Percentiles rank a stretch among this genome's conserved stretches.
These are phyloP conservation scores for Salvelinus alpinus DNA, from an alignment of 2,113 vertebrate genomes.

Conservation along the genomic window DNA sequence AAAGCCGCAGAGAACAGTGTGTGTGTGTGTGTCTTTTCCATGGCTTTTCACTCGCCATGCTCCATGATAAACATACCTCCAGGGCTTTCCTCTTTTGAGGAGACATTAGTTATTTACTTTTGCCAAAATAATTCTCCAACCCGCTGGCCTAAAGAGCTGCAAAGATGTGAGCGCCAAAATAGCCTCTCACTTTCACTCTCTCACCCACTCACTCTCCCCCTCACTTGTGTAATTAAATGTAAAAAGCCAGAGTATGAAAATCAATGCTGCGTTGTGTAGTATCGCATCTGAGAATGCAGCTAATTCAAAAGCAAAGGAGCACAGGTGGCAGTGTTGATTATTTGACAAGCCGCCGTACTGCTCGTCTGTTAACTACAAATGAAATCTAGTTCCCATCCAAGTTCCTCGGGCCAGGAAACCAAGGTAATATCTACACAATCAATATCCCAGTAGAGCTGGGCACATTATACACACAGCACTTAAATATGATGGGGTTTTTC, in stretches of 20 bases:
- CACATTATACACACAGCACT: too few species aligned
- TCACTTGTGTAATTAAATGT: slow-evolving; percentile 45
- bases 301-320: slow-evolving; percentile 38
- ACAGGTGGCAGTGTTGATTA: slow-evolving; percentile 33
- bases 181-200: slow-evolving; percentile 5
- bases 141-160: slow-evolving; percentile 19
- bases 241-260: slow-evolving; percentile 50
- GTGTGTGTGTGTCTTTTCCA: not conserved
- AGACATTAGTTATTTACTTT: slow-evolving; percentile 57
- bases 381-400: slow-evolving; percentile 46
- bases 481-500: too few species aligned
- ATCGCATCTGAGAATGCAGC: slow-evolving; percentile 11
- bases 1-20: too few species aligned
- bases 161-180: slow-evolving; percentile 12
- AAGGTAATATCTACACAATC: not conserved
- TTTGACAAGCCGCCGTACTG: slow-evolving; percentile 40
- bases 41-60: not conserved
- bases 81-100: slow-evolving; percentile 37
- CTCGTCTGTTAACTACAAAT: slow-evolving; percentile 39
- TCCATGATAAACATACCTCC: slow-evolving; percentile 30
- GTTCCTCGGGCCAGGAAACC: not conserved
- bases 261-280: slow-evolving; percentile 48
- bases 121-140: slow-evolving; percentile 52
- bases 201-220: slow-evolving; percentile 22
- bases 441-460: not conserved